Evolutionary conservation across 30 jellyfish, hydroid and myxozoan species (phyloP).

Genomic region (Rhopilema esculentum): DNA sequence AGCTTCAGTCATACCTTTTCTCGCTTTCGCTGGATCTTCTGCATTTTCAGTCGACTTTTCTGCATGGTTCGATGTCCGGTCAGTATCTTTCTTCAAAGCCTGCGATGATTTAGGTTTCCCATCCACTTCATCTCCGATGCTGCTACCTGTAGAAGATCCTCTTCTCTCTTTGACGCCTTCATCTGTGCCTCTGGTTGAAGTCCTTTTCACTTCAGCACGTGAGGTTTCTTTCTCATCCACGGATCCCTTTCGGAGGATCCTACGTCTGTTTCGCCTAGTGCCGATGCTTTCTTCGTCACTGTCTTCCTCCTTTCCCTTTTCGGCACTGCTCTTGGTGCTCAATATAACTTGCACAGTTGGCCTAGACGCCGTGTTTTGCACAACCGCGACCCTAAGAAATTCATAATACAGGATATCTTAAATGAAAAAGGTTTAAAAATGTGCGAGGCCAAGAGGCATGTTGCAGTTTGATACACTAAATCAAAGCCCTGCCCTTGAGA

Average conservation of each 20-base stretch:
- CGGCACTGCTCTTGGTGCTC: conserved; percentile 32
- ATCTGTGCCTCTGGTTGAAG: conserved; percentile 1
- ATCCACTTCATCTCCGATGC: conserved; percentile 13
- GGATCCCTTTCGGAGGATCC: conserved; percentile 58
- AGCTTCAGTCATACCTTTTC: conserved; percentile 6
- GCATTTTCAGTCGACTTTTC: conserved; percentile 20
- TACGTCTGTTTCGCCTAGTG: conserved; percentile 43
- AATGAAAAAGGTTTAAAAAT: not conserved
- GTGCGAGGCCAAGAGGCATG: not conserved
- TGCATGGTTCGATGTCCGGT: conserved; percentile 1
- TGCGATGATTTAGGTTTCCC: conserved; percentile 30
- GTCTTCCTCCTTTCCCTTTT: conserved; percentile 42
- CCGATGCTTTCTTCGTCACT: conserved; percentile 60
- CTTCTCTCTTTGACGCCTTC: conserved; percentile 15
- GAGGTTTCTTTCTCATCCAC: conserved; percentile 50
- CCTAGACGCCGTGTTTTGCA: conserved; percentile 29
- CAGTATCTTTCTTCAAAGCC: conserved; percentile 22
- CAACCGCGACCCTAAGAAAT: conserved; percentile 29
- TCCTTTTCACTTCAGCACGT: conserved; percentile 49
- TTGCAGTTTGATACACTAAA: too few relatives aligned
- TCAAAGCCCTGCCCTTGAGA: too few relatives aligned
- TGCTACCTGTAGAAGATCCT: conserved; percentile 19
- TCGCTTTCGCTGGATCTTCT: conserved; percentile 39
- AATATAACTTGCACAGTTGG: conserved; percentile 56
- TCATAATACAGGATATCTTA: not conserved